Evolutionary conservation across 1,140 invertebrate genomes (phyloP), one percentile per base, ranked within the genome.

Genomic region (Drosophila setifemur): DNA sequence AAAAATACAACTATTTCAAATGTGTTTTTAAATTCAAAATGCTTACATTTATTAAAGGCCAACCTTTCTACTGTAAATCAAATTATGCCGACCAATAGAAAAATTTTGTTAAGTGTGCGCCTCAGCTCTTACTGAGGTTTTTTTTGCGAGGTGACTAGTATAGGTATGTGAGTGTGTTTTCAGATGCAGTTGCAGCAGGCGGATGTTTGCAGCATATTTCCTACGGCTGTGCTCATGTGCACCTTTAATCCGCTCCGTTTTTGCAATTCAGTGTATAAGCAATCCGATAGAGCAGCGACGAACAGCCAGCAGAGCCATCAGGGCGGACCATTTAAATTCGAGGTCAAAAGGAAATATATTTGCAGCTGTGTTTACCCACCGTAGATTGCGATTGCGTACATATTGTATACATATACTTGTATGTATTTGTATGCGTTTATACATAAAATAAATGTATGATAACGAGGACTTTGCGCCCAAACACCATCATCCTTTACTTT

Each of bases 131-230:
- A n/a, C 25, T 25, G 60, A 63, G 60, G 57, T 64, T 64, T 43
- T 64, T 43, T 63, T 39, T 29, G 40, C 7, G 58, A 11, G 19
- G 6, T 18, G 28, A 25, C 11, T 16, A 7, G 33, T 5, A 37
- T 18, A 7, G 1, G 35, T 40, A 39, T 60, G 53, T 61, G 67
- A 76, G 61, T 70, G 79, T 74, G 73, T 85, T 86, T 81, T 85
- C 79, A 85, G 79, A 75, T 88, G 85, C 85, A 88, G 86, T 78
- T 88, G 85, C 85, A 88, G 86, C 86, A 88, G 79, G 85, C 85
- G 85, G 85, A 88, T 88, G 85, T 88, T 88, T 88, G 73, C 78
- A 86, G 76, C 76, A 81, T 81, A 82, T 86, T 86, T 86, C 76
- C 81, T 86, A 85, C 57, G 81, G 82, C 75, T 48, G 61, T 81